Evolutionary conservation across 2,888 invertebrate genomes (phyloP).

Genomic region (Microdon myrmicae): DNA sequence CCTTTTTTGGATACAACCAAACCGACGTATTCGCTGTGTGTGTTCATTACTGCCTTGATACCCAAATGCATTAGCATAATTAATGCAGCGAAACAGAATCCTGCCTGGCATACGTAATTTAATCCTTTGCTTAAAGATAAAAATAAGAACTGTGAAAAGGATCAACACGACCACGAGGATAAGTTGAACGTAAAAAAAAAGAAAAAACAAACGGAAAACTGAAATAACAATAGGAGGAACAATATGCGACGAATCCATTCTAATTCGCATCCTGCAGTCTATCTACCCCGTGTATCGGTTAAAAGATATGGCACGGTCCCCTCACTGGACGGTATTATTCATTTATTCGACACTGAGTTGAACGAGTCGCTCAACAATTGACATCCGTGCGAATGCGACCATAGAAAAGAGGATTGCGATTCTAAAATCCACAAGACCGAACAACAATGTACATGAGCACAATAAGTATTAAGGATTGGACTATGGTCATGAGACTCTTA

Average conservation of each 20-base stretch:
- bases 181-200: constrained; percentile 22
- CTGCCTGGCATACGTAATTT: constrained; percentile 52
- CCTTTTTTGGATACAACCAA: constrained; percentile 17
- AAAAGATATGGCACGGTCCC: too few relatives aligned
- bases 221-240: neutral
- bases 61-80: constrained; percentile 52
- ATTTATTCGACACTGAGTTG: constrained; percentile 22
- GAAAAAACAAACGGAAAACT: constrained; percentile 2
- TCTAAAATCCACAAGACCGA: too few relatives aligned
- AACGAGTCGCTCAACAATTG: constrained; percentile 28
- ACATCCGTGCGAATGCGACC: constrained; percentile 38
- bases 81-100: constrained; percentile 52
- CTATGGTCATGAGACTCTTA: too few relatives aligned
- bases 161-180: constrained; percentile 44
- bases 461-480: too few relatives aligned
- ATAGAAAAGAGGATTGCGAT: too few relatives aligned
- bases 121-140: constrained; percentile 47
- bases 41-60: constrained; percentile 1
- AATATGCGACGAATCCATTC: constrained; percentile 6
- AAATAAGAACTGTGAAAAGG: constrained; percentile 46
- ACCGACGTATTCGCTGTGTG: neutral
- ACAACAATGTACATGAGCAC: too few relatives aligned
- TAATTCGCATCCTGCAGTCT: constrained; percentile 1
- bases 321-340: too few relatives aligned
- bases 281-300: too few relatives aligned